These are phyloP conservation scores for Chloroceryle inda DNA, from an alignment of 2,797 vertebrate genomes.

Conservation along the genomic window DNA sequence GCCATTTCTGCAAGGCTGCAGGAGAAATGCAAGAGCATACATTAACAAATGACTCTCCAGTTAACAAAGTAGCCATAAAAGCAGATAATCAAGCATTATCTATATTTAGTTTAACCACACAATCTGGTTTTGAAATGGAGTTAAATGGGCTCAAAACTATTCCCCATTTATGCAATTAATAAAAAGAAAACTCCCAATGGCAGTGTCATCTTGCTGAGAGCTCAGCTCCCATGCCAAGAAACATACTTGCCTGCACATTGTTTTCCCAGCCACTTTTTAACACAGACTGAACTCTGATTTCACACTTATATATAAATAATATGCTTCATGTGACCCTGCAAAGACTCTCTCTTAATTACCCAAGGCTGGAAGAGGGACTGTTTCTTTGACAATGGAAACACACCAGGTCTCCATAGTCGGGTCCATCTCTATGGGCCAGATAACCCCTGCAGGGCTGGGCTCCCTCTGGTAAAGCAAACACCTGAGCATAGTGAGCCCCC, in stretches of 20 bases:
- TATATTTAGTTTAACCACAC: neutral
- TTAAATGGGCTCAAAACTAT: neutral
- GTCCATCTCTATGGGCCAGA: neutral
- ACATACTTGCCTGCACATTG: neutral
- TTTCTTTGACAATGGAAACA: neutral
- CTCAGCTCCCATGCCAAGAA: neutral
- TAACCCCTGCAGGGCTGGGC: neutral
- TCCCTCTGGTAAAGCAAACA: neutral
- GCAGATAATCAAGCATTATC: neutral
- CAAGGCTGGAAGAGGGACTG: neutral
- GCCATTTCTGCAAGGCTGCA: neutral
- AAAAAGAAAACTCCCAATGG: neutral
- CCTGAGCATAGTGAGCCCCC: neutral
- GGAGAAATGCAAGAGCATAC: neutral
- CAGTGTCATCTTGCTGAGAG: neutral
- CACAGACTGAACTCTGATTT: neutral
- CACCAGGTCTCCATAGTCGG: rapidly evolving
- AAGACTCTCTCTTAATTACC: neutral
- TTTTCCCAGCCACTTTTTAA: neutral
- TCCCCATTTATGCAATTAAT: neutral
- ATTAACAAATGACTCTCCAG: neutral
- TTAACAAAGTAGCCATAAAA: neutral
- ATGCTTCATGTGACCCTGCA: neutral
- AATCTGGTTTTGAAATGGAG: neutral
- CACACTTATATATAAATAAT: neutral